Evolutionary conservation across 2,888 invertebrate species (phyloP).

Genomic region (Aricia artaxerxes): DNA sequence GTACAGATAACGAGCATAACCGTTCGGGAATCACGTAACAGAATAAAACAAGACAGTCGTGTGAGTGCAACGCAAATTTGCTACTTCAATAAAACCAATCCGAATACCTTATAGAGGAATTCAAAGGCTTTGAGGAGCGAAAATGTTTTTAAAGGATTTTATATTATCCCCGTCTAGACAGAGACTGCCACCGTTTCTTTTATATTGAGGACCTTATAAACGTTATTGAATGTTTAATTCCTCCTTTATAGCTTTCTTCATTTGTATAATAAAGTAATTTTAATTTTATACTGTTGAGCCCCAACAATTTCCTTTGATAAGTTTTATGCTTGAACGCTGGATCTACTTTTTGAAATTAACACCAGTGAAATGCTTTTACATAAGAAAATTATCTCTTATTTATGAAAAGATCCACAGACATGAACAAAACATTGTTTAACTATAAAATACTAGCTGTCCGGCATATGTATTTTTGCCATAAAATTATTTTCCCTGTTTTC

Average conservation of each 20-base stretch:
- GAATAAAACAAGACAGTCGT: slow-evolving; percentile 61
- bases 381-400: too few species aligned
- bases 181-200: slow-evolving; percentile 59
- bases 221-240: slow-evolving; percentile 21
- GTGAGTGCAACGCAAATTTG: slow-evolving; percentile 60
- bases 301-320: not conserved
- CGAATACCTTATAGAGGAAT: slow-evolving; percentile 43
- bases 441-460: too few species aligned
- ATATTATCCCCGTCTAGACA: slow-evolving; percentile 78
- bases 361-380: too few species aligned
- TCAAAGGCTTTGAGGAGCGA: slow-evolving; percentile 55
- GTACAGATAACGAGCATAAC: slow-evolving; percentile 51
- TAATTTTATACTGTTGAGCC: not conserved
- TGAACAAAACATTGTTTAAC: too few species aligned
- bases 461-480: too few species aligned
- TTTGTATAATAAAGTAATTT: not conserved
- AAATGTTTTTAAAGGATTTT: slow-evolving; percentile 65
- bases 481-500: too few species aligned
- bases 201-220: slow-evolving; percentile 47
- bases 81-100: slow-evolving; percentile 60
- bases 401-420: too few species aligned
- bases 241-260: not conserved
- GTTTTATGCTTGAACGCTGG: not conserved
- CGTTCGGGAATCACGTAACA: slow-evolving; percentile 55
- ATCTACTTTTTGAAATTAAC: too few species aligned